phyloP scores from a whole-genome alignment of 2,113 vertebrate genomes.

The Pica pica region DNA sequence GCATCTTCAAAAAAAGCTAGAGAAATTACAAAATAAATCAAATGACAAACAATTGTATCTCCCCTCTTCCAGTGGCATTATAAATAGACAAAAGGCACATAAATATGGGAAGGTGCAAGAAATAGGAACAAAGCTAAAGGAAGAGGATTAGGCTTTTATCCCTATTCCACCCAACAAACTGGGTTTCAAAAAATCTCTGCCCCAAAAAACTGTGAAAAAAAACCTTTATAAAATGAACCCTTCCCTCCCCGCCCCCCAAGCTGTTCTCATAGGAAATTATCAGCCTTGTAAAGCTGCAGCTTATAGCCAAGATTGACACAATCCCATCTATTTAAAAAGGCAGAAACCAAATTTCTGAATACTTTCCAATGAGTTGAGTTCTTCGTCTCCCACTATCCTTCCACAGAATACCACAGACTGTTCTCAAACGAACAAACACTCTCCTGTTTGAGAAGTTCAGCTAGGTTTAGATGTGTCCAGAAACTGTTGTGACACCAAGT shows the following conservation, averaged over 20 bases:
- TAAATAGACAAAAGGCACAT: constrained; percentile 97
- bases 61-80: constrained; percentile 80
- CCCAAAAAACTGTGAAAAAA: constrained; percentile 75
- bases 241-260: constrained; percentile 39
- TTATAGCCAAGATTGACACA: constrained; percentile 68
- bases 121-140: constrained; percentile 79
- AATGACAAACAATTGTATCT: constrained; percentile 72
- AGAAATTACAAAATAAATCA: constrained; percentile 75
- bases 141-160: constrained; percentile 76
- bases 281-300: constrained; percentile 67
- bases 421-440: constrained; percentile 68
- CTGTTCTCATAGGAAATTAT: constrained; percentile 66
- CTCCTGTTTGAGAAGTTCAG: constrained; percentile 59
- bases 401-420: constrained; percentile 70
- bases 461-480: constrained; percentile 83
- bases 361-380: constrained; percentile 63
- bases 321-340: constrained; percentile 67
- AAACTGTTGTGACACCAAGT: constrained; percentile 86
- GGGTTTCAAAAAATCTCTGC: constrained; percentile 70
- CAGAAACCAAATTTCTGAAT: constrained; percentile 70
- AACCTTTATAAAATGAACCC: constrained; percentile 72
- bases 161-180: constrained; percentile 75
- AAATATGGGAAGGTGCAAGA: constrained; percentile 90
- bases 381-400: constrained; percentile 51
- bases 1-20: constrained; percentile 71